Base-by-base conservation (phyloP, 92 coral and sea anemone genomes). In the Paramuricea clavata region DNA sequence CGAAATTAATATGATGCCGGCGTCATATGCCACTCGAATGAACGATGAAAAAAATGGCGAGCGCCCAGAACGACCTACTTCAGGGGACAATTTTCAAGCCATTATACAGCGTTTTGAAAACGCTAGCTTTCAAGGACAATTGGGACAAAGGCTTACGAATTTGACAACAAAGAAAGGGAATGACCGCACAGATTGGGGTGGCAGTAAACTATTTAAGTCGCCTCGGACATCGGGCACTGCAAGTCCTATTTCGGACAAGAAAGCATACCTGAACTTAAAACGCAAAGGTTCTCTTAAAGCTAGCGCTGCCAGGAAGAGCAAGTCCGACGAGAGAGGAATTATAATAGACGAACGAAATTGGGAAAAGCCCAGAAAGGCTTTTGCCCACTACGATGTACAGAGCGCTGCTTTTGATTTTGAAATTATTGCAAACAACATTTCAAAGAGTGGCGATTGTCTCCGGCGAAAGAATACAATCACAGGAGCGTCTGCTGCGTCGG, bases 401-500 rank as follows among this genome's bases (percentile, higher is more conserved):
- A 97, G 99, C 50, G 92, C 95, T 56, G 78, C 89, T 27, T 83
- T 97, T 35, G 92, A 94, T 87, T 97, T 89, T 79, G 94, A 94
- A 1, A 95, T 92, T 28, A 93, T 95, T 81, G 95, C 94, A 44
- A 88, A 89, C 43, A 86, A 80, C 49, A 88, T 89, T 64, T 88
- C 90, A 49, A 87, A 80, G 26, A 92, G 91, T 93, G 98, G 97
- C 70, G 99, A 97, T 86, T 95, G 95, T 61, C 90, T 91, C 33
- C 87, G 94, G 4, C 90, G 99, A 71, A 97, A 93, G 78, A 97
- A 97, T 87, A 97, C 92, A 11, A 90, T 94, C 33, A 94, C 99
- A 1, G 99, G 99, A 19, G 99, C 99, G 15, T 97, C 99, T 17
- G 99, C 99, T 26, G 99, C 99, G 0, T 97, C 99, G 42, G 89